Conservation (phyloP, 2,797 vertebrate species). For the Tangara arthus region DNA sequence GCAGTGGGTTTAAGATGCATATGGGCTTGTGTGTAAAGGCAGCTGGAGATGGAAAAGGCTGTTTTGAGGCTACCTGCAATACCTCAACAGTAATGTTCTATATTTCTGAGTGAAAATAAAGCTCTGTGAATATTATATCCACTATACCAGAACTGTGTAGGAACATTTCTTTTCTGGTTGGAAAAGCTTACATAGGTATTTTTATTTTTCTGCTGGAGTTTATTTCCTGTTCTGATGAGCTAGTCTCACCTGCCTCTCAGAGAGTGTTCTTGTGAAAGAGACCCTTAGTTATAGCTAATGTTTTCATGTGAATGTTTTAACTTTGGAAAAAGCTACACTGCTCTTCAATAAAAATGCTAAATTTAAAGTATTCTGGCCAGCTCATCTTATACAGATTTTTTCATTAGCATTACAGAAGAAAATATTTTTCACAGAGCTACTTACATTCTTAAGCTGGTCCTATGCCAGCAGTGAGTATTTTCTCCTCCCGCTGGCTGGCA, state of each 20-base stretch:
- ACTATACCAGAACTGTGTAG: not conserved
- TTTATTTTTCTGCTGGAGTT: not conserved
- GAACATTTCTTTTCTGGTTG: not conserved
- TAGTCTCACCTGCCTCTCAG: not conserved
- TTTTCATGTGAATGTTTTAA: not conserved
- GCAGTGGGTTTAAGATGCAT: not conserved
- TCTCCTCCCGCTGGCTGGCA: not conserved
- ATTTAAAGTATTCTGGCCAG: not conserved
- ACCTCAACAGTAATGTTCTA: not conserved
- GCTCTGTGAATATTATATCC: not conserved
- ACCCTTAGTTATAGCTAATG: not conserved
- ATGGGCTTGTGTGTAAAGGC: not conserved
- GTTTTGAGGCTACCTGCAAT: not conserved
- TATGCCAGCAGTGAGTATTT: not conserved
- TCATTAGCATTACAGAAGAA: not conserved
- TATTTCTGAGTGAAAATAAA: not conserved
- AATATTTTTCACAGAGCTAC: not conserved
- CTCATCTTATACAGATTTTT: not conserved
- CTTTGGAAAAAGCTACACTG: not conserved
- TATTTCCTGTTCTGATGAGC: not conserved
- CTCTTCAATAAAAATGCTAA: not conserved
- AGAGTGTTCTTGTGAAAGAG: not conserved
- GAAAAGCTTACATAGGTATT: not conserved
- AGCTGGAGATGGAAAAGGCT: not conserved
- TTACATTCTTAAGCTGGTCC: not conserved